These are phyloP conservation scores for Acanthosepion pharaonis DNA, from an alignment of 2,888 invertebrate species.

Conservation along the genomic window DNA sequence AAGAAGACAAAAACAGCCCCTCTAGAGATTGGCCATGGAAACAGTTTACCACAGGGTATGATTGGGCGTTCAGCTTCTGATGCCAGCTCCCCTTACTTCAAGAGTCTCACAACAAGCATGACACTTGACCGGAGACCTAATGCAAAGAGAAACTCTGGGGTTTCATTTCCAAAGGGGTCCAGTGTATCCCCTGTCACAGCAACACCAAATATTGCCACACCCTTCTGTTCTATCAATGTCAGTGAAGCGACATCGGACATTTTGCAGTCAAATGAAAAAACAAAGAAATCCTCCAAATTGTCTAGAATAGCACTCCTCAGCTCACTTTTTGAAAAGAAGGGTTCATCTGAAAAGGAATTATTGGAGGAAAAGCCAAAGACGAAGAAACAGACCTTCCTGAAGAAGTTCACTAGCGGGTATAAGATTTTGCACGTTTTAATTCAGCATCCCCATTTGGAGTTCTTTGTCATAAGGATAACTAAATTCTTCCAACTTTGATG, in stretches of 20 bases:
- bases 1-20: conserved; percentile 70
- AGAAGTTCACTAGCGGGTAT: conserved; percentile 47
- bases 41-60: conserved; percentile 40
- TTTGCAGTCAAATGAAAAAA: conserved; percentile 51
- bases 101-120: conserved; percentile 66
- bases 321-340: conserved; percentile 69
- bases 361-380: conserved; percentile 55
- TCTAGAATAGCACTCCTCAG: conserved; percentile 69
- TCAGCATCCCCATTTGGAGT: conserved; percentile 35
- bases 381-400: conserved; percentile 53
- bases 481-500: conserved; percentile 20
- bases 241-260: conserved; percentile 52
- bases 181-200: conserved; percentile 34
- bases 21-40: conserved; percentile 50
- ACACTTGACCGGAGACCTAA: conserved; percentile 62
- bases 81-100: conserved; percentile 59
- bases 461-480: background rate
- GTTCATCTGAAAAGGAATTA: conserved; percentile 51
- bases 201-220: conserved; percentile 47
- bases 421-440: conserved; percentile 38
- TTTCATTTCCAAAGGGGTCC: conserved; percentile 44
- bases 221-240: conserved; percentile 49
- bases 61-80: conserved; percentile 49
- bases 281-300: conserved; percentile 52
- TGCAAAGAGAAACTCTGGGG: conserved; percentile 49